Conservation (phyloP, 2,888 invertebrate genomes). For the Sclerodermus sp. region DNA sequence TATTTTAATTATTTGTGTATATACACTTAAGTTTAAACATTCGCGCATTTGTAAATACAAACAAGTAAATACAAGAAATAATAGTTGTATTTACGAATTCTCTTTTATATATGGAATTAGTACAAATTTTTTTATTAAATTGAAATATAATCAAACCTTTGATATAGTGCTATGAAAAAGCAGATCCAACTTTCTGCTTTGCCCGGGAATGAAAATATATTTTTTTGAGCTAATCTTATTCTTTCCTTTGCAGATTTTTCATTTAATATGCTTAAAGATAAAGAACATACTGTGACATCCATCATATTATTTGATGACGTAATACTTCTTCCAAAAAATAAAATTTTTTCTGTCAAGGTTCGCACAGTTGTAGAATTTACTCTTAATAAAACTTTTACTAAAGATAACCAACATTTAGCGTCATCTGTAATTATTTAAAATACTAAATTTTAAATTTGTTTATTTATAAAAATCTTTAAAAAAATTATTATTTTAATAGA, state of each 20-base stretch:
- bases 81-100: too few relatives aligned
- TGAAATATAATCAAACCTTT: not conserved
- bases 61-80: too few relatives aligned
- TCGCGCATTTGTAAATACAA: too few relatives aligned
- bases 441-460: slow-evolving; percentile 1
- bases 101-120: too few relatives aligned
- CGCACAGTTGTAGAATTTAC: not conserved
- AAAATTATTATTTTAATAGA: not conserved
- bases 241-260: not conserved
- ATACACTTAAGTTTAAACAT: too few relatives aligned
- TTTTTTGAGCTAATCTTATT: not conserved
- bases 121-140: too few relatives aligned
- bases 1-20: too few relatives aligned
- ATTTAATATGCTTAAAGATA: not conserved
- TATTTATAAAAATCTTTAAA: slow-evolving; percentile 4
- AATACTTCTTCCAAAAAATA: too few relatives aligned
- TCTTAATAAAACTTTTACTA: not conserved
- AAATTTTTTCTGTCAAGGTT: too few relatives aligned
- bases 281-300: not conserved
- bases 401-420: slow-evolving; percentile 3
- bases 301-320: not conserved
- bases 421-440: slow-evolving; percentile 19
- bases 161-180: not conserved
- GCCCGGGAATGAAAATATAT: not conserved
- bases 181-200: not conserved